phyloP scores from a whole-genome alignment of 1,140 invertebrate species.

The Drosophila trapezifrons region DNA sequence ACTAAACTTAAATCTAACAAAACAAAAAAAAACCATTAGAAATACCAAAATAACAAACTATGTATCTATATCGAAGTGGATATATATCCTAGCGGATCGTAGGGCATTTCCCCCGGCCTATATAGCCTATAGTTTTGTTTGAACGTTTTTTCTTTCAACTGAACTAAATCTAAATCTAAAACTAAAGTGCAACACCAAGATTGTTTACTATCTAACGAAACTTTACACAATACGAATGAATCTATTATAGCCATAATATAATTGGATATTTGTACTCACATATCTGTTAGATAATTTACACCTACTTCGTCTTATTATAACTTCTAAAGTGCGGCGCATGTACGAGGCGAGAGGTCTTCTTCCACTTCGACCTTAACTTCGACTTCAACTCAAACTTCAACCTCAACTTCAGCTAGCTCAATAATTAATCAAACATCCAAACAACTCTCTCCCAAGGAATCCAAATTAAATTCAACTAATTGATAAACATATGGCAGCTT shows the following conservation, averaged over 20 bases:
- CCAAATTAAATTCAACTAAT: conserved; percentile 17
- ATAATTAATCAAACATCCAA: too few species aligned
- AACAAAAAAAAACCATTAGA: conserved; percentile 38
- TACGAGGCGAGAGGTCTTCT: conserved; percentile 26
- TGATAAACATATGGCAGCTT: conserved; percentile 1
- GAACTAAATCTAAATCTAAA: conserved; percentile 30
- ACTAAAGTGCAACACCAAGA: conserved; percentile 65
- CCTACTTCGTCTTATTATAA: conserved; percentile 54
- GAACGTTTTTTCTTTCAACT: conserved; percentile 49
- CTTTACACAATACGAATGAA: conserved; percentile 55
- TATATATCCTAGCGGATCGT: conserved; percentile 32
- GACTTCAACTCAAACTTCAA: conserved; percentile 1
- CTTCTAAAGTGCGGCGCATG: conserved; percentile 64
- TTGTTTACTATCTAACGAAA: conserved; percentile 74
- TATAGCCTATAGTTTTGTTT: conserved; percentile 55
- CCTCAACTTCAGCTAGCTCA: conserved; percentile 33
- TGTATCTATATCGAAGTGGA: conserved; percentile 43
- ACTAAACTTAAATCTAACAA: conserved; percentile 72
- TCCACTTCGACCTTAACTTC: conserved; percentile 15
- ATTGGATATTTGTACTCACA: conserved; percentile 70
- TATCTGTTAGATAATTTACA: conserved; percentile 72
- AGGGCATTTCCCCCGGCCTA: conserved; percentile 47
- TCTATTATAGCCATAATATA: conserved; percentile 44
- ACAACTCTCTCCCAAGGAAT: conserved; percentile 17
- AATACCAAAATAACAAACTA: conserved; percentile 30